These are phyloP conservation scores for Crossoptilon crossoptilon DNA, from an alignment of 2,797 vertebrate species.

Conservation along the genomic window DNA sequence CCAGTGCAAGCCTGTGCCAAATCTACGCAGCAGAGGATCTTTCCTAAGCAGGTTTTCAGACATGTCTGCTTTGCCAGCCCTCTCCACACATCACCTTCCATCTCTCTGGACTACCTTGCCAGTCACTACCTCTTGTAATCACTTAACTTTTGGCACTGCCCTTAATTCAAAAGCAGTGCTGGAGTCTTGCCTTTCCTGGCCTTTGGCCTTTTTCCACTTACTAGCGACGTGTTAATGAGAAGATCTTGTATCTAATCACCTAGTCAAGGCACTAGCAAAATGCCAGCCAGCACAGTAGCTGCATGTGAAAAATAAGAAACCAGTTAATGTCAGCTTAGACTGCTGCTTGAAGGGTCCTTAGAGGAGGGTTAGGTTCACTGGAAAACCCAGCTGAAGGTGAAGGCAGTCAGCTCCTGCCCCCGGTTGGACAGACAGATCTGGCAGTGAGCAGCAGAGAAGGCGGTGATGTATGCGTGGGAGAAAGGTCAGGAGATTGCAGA, in stretches of 20 bases:
- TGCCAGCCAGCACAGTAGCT: slow-evolving; percentile 71
- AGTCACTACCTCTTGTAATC: background rate
- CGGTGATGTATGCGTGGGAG: background rate
- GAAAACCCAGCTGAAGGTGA: background rate
- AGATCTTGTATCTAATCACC: slow-evolving; percentile 42
- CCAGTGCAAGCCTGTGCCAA: background rate
- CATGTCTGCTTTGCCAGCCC: background rate
- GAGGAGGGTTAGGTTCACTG: accelerated
- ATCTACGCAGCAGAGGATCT: background rate
- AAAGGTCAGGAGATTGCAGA: slow-evolving; percentile 44
- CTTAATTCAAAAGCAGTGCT: slow-evolving; percentile 29
- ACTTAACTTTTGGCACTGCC: background rate
- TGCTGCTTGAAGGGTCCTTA: background rate
- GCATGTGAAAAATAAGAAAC: slow-evolving; percentile 41
- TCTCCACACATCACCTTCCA: background rate
- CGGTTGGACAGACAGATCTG: background rate
- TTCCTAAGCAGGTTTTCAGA: background rate
- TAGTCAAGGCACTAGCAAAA: slow-evolving; percentile 54
- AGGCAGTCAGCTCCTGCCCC: background rate
- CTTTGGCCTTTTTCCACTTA: slow-evolving; percentile 49
- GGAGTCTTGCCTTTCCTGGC: slow-evolving; percentile 36
- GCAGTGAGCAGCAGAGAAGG: background rate
- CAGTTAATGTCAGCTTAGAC: slow-evolving; percentile 9
- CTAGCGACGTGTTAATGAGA: slow-evolving; percentile 56
- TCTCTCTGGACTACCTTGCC: background rate